Base-by-base conservation (phyloP, 2,888 invertebrate species). In the Drosophila mayaguana region DNA sequence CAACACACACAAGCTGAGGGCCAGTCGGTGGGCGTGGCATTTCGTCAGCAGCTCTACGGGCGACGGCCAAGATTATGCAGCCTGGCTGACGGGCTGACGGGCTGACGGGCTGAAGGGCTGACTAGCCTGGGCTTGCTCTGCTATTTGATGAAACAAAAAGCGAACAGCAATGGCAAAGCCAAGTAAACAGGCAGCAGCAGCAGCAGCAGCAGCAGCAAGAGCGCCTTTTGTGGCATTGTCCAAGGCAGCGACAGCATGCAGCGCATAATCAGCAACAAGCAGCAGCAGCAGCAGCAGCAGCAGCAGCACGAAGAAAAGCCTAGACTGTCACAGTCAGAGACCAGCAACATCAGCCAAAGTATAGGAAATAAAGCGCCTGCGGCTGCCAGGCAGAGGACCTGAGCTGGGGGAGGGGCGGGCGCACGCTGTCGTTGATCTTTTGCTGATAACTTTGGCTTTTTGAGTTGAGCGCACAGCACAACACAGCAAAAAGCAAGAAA, bases 361-460 rank as follows among this genome's bases (percentile, higher is more conserved):
- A 61, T 78, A 78, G 63, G 64, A 80, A 72, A 72, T 80, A 88
- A 82, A 88, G 88, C 61, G 75, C 79, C 81, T 74, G 71, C 59
- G 75, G 81, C 80, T 74, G 68, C 75, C 83, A 80, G 79, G 60
- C 66, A 57, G 54, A 67, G 59, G 56, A 38, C 71, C 67, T 51
- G 60, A 16, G 57, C 7, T 8, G 28, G 28, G 7, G 28, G 8
- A 1, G 28, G 59, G 22, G 22, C 56, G 50, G 38, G 48, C 42
- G 4, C 11, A 53, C 48, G 51, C 75, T 70, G 81, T 66, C 75
- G 87, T 88, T 90, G 90, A 89, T 90, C 90, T 90, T 90, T 86
- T 88, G 71, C 90, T 89, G 90, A 90, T 89, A 89, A 75, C 75
- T 90, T 83, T 79, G 78, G 77, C 86, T 83, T 83, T 81, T 79